Percentiles rank a stretch among this genome's conserved stretches.
Conservation (phyloP, 2,113 vertebrate species). For the Catharus bicknelli region DNA sequence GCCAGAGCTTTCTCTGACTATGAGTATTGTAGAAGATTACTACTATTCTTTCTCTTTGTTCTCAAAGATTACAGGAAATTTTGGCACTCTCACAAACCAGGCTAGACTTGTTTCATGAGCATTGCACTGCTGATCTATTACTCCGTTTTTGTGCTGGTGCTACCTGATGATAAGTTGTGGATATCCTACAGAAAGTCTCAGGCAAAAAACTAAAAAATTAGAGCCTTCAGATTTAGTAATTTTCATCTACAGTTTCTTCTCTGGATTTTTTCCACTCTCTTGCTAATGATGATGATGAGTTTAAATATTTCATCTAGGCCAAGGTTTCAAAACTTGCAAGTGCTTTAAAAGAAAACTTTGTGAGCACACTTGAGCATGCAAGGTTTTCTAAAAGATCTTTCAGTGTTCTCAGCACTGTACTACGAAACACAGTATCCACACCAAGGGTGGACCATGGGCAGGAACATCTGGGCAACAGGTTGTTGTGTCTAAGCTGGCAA, state of each 20-base stretch:
- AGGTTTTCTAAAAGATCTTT: neutral
- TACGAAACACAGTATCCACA: neutral
- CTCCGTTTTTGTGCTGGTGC: neutral
- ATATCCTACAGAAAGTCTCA: neutral
- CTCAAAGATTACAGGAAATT: neutral
- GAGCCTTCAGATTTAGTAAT: neutral
- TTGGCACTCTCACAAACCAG: neutral
- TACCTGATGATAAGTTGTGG: neutral
- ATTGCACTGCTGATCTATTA: neutral
- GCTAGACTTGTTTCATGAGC: neutral
- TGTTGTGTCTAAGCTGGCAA: neutral
- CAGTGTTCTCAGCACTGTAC: neutral
- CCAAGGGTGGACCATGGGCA: neutral
- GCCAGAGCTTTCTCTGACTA: neutral
- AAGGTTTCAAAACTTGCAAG: neutral
- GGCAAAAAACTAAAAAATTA: neutral
- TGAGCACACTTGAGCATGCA: neutral
- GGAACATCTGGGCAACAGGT: neutral
- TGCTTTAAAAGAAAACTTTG: neutral
- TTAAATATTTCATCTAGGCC: neutral
- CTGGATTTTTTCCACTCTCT: neutral
- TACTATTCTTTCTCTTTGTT: conserved; percentile 1
- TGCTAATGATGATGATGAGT: neutral
- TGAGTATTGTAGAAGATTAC: neutral
- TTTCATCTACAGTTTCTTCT: neutral